Evolutionary conservation across 1,140 invertebrate genomes (phyloP).

Genomic region (Bathynomus jamesi): DNA sequence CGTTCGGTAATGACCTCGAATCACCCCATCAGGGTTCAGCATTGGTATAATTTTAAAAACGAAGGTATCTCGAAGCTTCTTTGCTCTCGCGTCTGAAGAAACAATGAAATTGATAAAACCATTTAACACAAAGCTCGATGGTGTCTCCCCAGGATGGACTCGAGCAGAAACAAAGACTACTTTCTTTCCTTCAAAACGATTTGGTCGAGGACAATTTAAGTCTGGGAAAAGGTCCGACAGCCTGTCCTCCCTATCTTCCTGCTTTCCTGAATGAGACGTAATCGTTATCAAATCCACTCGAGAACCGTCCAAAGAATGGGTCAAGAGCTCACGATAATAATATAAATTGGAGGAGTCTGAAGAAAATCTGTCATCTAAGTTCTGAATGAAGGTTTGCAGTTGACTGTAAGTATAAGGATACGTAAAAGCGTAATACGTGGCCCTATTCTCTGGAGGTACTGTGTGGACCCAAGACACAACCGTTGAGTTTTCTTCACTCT

Average conservation of each 20-base stretch:
- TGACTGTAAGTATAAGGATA: slow-evolving; percentile 82
- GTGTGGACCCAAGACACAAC: slow-evolving; percentile 33
- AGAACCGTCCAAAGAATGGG: slow-evolving; percentile 70
- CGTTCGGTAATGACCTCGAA: slow-evolving; percentile 79
- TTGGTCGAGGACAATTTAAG: slow-evolving; percentile 57
- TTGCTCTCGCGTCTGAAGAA: slow-evolving; percentile 59
- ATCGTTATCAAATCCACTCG: slow-evolving; percentile 81
- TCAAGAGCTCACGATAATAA: slow-evolving; percentile 74
- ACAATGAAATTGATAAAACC: slow-evolving; percentile 75
- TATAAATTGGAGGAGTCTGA: slow-evolving; percentile 55
- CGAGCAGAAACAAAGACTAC: slow-evolving; percentile 78
- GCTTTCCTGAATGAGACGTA: slow-evolving; percentile 70
- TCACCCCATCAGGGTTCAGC: slow-evolving; percentile 87
- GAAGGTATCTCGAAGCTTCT: slow-evolving; percentile 62
- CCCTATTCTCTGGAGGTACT: slow-evolving; percentile 16
- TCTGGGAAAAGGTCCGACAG: slow-evolving; percentile 69
- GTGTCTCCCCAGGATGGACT: slow-evolving; percentile 89
- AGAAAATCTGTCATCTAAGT: slow-evolving; percentile 50
- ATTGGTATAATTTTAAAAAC: slow-evolving; percentile 90
- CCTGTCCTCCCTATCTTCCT: slow-evolving; percentile 57
- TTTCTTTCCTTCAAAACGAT: slow-evolving; percentile 65
- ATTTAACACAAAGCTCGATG: slow-evolving; percentile 88
- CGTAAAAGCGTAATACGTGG: slow-evolving; percentile 83
- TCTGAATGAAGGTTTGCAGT: slow-evolving; percentile 59
- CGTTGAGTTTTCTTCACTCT: slow-evolving; percentile 34